These are phyloP conservation scores for Dascyllus trimaculatus DNA, from an alignment of 2,113 vertebrate genomes.

Conservation along the genomic window DNA sequence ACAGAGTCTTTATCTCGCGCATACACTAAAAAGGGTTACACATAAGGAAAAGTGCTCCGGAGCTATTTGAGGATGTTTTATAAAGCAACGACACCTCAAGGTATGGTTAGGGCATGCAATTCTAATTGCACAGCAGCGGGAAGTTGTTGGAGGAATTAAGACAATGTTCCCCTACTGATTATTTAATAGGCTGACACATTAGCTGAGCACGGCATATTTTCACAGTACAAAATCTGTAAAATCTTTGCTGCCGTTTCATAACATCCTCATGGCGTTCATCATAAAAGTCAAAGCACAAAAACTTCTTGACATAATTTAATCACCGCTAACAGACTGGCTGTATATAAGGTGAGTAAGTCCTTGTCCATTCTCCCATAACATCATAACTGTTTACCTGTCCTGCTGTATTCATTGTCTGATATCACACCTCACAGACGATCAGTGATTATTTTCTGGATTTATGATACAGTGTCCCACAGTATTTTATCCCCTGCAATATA, in stretches of 20 bases:
- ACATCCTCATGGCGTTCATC: slow-evolving; percentile 19
- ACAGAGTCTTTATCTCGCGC: slow-evolving; percentile 65
- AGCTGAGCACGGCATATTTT: slow-evolving; percentile 66
- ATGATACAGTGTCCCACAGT: slow-evolving; percentile 59
- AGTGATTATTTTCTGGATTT: slow-evolving; percentile 75
- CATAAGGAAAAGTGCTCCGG: slow-evolving; percentile 55
- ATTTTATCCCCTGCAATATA: slow-evolving; percentile 72
- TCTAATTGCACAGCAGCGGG: slow-evolving; percentile 61
- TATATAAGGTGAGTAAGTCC: slow-evolving; percentile 34
- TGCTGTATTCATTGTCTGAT: slow-evolving; percentile 53
- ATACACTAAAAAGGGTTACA: slow-evolving; percentile 62
- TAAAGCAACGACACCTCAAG: slow-evolving; percentile 73
- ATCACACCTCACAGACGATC: slow-evolving; percentile 58
- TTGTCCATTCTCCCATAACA: slow-evolving; percentile 44
- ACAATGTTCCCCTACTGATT: slow-evolving; percentile 64
- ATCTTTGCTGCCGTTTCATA: slow-evolving; percentile 2
- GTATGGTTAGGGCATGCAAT: slow-evolving; percentile 59
- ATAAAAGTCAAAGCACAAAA: slow-evolving; percentile 25
- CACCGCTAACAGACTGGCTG: neutral
- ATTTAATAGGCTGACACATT: slow-evolving; percentile 57
- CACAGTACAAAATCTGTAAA: slow-evolving; percentile 39
- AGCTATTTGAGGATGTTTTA: slow-evolving; percentile 77
- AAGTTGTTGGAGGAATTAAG: slow-evolving; percentile 67
- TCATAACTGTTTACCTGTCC: slow-evolving; percentile 57
- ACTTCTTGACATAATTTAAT: slow-evolving; percentile 11